Conservation (phyloP, 2,113 vertebrate species). For the Lepus timidus region DNA sequence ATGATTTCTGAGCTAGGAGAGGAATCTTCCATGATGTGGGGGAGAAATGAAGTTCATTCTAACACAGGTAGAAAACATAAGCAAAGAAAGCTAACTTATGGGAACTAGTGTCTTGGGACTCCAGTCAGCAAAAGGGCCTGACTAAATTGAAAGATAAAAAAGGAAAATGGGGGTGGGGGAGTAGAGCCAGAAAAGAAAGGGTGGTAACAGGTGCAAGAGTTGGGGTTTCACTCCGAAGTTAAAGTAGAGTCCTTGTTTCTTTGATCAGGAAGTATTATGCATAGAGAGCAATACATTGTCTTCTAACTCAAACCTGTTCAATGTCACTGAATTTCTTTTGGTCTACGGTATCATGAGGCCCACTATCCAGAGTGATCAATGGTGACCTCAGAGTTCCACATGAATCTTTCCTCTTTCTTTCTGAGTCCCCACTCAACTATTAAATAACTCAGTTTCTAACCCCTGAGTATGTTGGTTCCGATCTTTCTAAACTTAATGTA, state of each 20-base stretch:
- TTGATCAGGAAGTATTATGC: background rate
- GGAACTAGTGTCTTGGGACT: background rate
- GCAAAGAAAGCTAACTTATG: background rate
- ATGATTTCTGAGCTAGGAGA: background rate
- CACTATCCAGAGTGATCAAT: background rate
- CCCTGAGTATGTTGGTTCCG: background rate
- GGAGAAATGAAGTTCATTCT: background rate
- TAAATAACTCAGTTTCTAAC: background rate
- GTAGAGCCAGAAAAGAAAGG: background rate
- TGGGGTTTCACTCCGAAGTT: background rate
- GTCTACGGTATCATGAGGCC: rapidly evolving
- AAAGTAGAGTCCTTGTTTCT: background rate
- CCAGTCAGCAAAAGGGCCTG: background rate
- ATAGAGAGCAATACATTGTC: background rate
- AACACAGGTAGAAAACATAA: background rate
- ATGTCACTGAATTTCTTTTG: background rate
- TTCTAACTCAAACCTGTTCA: background rate
- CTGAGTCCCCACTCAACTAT: background rate
- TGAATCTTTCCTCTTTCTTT: background rate
- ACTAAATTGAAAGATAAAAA: background rate
- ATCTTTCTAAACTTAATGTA: background rate
- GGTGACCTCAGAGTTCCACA: background rate
- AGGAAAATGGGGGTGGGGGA: rapidly evolving
- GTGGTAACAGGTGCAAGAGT: background rate
- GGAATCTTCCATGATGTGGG: background rate